These are phyloP conservation scores for Ischnura elegans DNA, from an alignment of 2,888 invertebrate genomes.

Conservation along the genomic window DNA sequence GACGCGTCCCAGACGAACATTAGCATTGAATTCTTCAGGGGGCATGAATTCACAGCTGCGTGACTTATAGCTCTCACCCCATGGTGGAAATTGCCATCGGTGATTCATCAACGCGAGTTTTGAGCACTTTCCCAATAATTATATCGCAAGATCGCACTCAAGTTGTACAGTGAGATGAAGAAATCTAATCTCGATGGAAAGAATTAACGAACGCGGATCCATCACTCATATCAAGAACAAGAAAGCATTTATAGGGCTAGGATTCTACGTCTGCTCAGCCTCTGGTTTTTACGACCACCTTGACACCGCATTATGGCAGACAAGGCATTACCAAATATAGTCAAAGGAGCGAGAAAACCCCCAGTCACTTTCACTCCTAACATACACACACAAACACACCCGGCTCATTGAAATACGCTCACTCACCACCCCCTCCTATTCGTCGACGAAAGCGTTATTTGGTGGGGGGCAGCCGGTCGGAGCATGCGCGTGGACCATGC, in stretches of 20 bases:
- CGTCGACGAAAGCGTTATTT: constrained; percentile 9
- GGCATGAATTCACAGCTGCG: background rate
- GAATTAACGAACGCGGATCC: background rate
- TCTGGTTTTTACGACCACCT: constrained; percentile 26
- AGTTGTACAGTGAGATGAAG: no score
- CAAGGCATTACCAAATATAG: constrained; percentile 62
- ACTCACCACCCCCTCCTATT: constrained; percentile 42
- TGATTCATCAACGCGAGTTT: background rate
- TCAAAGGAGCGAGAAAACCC: constrained; percentile 62
- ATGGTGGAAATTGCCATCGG: background rate
- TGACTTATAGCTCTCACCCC: background rate
- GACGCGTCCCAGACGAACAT: background rate
- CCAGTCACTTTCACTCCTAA: constrained; percentile 58
- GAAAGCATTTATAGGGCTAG: background rate
- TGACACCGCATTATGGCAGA: constrained; percentile 57
- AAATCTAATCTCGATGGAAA: no score
- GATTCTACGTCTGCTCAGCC: background rate
- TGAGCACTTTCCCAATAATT: background rate
- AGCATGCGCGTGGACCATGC: constrained; percentile 54
- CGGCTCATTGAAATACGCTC: constrained; percentile 61
- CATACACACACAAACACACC: constrained; percentile 5
- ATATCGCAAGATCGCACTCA: no score
- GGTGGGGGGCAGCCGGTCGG: background rate
- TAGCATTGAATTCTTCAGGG: no score
- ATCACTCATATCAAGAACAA: background rate